These are phyloP conservation scores for Protonemura montana DNA, from an alignment of 2,888 invertebrate genomes.

Conservation along the genomic window DNA sequence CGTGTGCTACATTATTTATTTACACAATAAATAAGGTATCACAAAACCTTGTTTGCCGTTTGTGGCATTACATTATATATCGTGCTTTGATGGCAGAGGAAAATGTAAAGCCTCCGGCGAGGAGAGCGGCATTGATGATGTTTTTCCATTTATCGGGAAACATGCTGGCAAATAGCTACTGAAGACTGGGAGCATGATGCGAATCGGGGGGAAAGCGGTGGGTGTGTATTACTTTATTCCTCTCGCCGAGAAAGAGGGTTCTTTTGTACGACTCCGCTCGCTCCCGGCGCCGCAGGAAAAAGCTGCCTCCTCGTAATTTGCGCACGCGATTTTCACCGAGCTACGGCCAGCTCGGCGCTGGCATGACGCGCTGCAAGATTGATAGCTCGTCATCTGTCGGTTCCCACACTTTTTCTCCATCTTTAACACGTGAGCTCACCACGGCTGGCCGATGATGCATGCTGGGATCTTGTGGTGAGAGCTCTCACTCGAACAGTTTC, in stretches of 20 bases:
- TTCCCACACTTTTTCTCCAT: constrained; percentile 16
- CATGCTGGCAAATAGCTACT: neutral
- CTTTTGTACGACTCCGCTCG: neutral
- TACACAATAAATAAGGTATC: neutral
- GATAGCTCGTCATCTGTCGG: neutral
- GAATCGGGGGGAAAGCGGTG: neutral
- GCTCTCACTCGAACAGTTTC: neutral
- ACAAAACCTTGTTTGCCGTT: neutral
- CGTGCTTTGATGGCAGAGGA: neutral
- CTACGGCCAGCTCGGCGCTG: neutral
- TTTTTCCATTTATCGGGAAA: neutral
- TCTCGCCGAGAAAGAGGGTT: neutral
- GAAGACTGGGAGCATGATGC: neutral
- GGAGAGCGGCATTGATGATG: neutral
- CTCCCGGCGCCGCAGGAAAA: neutral
- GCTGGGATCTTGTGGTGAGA: neutral
- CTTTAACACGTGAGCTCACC: neutral
- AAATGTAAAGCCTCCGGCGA: neutral
- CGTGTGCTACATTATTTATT: neutral
- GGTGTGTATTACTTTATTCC: neutral
- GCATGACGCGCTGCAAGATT: neutral
- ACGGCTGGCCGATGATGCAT: neutral
- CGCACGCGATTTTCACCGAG: neutral
- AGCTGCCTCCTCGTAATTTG: neutral
- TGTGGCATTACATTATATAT: neutral